Evolutionary conservation across 2,113 vertebrate species (phyloP), one percentile per base, ranked within the genome.

Genomic region (Malurus elegans): DNA sequence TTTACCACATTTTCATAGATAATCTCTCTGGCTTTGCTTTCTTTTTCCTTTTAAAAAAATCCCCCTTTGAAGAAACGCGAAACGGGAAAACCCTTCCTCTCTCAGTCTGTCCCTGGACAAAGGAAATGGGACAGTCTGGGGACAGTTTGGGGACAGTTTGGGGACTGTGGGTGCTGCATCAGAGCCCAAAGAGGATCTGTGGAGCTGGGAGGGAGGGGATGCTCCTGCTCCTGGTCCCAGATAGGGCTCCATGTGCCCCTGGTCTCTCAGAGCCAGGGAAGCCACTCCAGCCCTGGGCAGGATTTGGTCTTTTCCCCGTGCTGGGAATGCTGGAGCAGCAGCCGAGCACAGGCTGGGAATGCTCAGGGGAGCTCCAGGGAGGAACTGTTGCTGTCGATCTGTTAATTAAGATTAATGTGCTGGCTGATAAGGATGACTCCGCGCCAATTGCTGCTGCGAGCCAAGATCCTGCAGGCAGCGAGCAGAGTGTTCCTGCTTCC

Each of bases 341-440:
- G 72, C 60, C 8, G 56, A 45, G 97, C 79, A 36, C 34, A 79
- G 81, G 88, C 90, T 87, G 90, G 4, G 38, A 95, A 92, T 86
- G 88, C 92, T 92, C 92, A 58, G 84, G 95, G 94, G 95, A 96
- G 88, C 93, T 83, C 5, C 70, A 17, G 88, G 92, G 92, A 95
- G 95, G 95, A 96, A 95, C 74, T 78, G 88, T 90, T 90, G 87
- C 92, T 95, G 96, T 97, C 96, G 90, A 95, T 96, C 93, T 79
- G 95, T 95, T 97, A 97, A 97, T 97, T 96, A 96, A 97, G 96
- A 97, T 96, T 94, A 97, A 97, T 97, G 95, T 53, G 95, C 91
- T 75, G 18, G 94, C 97, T 97, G 96, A 97, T 97, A 97, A 97
- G 95, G 95, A 96, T 89, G 94, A 95, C 94, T 96, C 93, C 18